Evolutionary conservation across 1,140 invertebrate genomes (phyloP), one percentile per base, ranked within the genome.

Genomic region (Tetragonula clypearis): DNA sequence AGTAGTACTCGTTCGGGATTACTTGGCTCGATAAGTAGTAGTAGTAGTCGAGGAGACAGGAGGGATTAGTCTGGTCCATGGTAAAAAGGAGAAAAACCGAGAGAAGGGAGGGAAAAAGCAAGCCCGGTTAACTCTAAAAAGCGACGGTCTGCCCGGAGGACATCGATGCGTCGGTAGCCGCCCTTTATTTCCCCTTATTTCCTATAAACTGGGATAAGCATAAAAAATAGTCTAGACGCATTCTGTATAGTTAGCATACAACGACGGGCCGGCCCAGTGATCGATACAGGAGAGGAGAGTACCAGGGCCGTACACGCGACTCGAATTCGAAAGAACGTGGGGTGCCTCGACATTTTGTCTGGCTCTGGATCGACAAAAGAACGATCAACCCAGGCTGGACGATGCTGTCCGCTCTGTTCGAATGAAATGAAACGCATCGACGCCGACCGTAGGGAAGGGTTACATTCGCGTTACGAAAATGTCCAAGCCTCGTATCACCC

Each of bases 171-270:
- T 26, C 35, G 23, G 14, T 35, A 68, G 65, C 80, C 69, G 58
- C 72, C 72, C 65, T 82, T 88, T 89, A 89, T 87, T 78, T 87
- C 72, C 76, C 85, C 89, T 84, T 88, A 90, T 91, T 92, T 88
- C 86, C 90, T 90, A 88, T 87, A 90, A 92, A 91, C 81, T 86
- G 82, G 83, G 87, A 92, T 93, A 92, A 92, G 87, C 85, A 89
- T 92, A 93, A 93, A 92, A 92, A 93, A 92, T 92, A 90, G 92
- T 92, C 92, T 92, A 92, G 92, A 93, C 92, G 88, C 84, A 92
- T 93, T 93, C 84, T 89, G 88, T 91, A 88, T 84, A 91, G 92
- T 92, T 92, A 92, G 88, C 86, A 92, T 92, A 87, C 81, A 89
- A 78, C 84, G 76, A 79, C 79, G 82, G 62, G 72, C 65, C 72